phyloP scores from a whole-genome alignment of 2,888 invertebrate genomes.

The Coelopa pilipes region DNA sequence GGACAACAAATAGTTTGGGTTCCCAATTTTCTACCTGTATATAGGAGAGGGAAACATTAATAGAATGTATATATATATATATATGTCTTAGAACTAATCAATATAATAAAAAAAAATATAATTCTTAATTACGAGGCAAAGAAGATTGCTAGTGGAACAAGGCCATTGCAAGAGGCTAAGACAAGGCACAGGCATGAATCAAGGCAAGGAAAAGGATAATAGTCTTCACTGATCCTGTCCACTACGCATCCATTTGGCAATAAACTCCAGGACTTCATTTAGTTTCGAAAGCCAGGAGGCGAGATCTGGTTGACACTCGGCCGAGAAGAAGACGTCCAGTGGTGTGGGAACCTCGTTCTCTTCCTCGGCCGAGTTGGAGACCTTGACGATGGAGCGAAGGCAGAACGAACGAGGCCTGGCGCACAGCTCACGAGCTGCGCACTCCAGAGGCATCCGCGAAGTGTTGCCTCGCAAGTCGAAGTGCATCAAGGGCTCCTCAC shows the following conservation, averaged over 20 bases:
- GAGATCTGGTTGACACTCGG: constrained; percentile 68
- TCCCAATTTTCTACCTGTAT: neutral
- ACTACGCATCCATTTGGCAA: constrained; percentile 66
- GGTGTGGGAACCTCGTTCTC: neutral
- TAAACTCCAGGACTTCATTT: constrained; percentile 66
- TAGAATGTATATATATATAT: neutral
- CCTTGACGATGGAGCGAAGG: constrained; percentile 2
- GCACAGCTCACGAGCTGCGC: constrained; percentile 67
- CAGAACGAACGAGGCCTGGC: constrained; percentile 67
- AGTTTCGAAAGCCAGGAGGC: constrained; percentile 67
- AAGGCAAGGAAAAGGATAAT: neutral
- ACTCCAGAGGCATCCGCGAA: constrained; percentile 53
- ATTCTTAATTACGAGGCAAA: neutral
- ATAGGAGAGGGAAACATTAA: neutral
- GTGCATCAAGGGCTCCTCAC: constrained; percentile 54
- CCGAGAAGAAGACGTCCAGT: constrained; percentile 62
- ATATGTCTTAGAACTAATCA: constrained; percentile 10
- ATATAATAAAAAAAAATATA: constrained; percentile 3
- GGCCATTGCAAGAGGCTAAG: constrained; percentile 1
- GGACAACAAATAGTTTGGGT: neutral
- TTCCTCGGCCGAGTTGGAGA: neutral
- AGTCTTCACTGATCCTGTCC: constrained; percentile 33
- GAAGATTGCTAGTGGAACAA: neutral
- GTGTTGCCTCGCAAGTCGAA: constrained; percentile 66
- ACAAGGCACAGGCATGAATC: neutral